phyloP scores from a whole-genome alignment of 30 jellyfish, hydroid and myxozoan species.

The Cassiopea andromeda region DNA sequence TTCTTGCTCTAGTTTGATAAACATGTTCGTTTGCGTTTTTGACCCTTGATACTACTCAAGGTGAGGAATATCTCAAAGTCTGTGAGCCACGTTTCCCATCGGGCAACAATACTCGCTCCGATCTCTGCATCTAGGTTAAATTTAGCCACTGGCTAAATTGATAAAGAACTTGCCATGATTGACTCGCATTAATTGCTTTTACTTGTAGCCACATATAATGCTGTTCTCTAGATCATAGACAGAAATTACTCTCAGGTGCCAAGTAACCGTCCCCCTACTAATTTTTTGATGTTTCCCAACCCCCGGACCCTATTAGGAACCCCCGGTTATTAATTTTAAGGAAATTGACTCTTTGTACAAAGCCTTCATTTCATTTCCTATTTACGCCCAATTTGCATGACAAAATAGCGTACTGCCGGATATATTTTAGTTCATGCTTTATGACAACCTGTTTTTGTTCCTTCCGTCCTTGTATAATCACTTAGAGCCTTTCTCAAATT shows the following conservation, averaged over 20 bases:
- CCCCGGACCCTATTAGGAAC: too few relatives aligned
- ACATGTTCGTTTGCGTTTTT: slow-evolving; percentile 20
- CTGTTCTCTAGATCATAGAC: not conserved
- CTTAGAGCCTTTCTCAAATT: too few relatives aligned
- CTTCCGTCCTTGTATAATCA: too few relatives aligned
- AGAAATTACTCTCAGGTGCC: not conserved
- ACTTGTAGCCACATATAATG: not conserved
- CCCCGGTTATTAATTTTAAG: too few relatives aligned
- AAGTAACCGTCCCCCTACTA: too few relatives aligned
- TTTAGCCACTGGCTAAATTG: slow-evolving; percentile 37
- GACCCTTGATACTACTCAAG: slow-evolving; percentile 15
- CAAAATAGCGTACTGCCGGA: too few relatives aligned
- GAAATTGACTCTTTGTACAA: too few relatives aligned
- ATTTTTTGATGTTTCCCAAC: too few relatives aligned
- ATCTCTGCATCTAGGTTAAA: slow-evolving; percentile 42
- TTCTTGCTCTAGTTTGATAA: slow-evolving; percentile 43
- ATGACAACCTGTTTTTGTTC: too few relatives aligned
- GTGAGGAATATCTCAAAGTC: slow-evolving; percentile 37
- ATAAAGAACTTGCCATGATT: not conserved
- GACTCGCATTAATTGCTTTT: not conserved
- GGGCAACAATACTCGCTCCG: slow-evolving; percentile 29
- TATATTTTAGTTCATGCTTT: too few relatives aligned
- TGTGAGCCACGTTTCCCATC: slow-evolving; percentile 30
- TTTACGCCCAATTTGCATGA: too few relatives aligned
- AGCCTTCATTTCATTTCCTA: too few relatives aligned